Percentiles rank a stretch among this genome's conserved stretches.
Evolutionary conservation across 2,797 vertebrate genomes (phyloP).

Genomic region (Gymnopithys bicolor): DNA sequence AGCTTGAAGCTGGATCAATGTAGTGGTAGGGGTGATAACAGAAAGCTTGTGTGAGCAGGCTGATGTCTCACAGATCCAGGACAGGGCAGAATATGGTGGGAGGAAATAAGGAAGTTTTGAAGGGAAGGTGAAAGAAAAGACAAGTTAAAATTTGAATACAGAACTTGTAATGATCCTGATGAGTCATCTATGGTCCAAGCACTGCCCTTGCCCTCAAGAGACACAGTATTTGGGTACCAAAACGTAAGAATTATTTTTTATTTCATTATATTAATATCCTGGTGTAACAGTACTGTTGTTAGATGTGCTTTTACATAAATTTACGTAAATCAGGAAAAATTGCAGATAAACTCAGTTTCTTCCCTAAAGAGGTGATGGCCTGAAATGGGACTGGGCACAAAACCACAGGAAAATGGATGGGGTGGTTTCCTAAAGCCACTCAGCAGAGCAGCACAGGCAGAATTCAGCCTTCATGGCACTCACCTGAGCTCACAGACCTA

Average conservation of each 20-base stretch:
- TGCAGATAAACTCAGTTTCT: background rate
- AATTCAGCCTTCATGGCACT: background rate
- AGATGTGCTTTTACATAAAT: background rate
- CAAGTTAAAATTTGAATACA: background rate
- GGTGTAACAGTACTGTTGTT: background rate
- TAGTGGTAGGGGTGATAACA: background rate
- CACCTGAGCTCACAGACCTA: background rate
- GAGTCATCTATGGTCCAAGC: fast-evolving
- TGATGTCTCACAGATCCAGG: background rate
- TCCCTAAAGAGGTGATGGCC: background rate
- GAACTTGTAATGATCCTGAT: background rate
- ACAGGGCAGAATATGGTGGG: background rate
- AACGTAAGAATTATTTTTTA: background rate
- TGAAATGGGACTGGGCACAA: background rate
- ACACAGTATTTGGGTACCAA: background rate
- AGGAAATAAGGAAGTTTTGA: background rate
- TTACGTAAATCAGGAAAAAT: background rate
- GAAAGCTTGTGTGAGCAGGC: background rate
- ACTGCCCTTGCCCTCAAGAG: fast-evolving
- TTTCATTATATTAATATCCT: background rate
- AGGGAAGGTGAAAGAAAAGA: background rate
- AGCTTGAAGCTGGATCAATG: background rate
- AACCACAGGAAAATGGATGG: background rate
- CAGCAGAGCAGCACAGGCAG: background rate
- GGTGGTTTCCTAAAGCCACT: background rate